These are phyloP conservation scores for Origma solitaria DNA, from an alignment of 2,113 vertebrate genomes.

Conservation along the genomic window DNA sequence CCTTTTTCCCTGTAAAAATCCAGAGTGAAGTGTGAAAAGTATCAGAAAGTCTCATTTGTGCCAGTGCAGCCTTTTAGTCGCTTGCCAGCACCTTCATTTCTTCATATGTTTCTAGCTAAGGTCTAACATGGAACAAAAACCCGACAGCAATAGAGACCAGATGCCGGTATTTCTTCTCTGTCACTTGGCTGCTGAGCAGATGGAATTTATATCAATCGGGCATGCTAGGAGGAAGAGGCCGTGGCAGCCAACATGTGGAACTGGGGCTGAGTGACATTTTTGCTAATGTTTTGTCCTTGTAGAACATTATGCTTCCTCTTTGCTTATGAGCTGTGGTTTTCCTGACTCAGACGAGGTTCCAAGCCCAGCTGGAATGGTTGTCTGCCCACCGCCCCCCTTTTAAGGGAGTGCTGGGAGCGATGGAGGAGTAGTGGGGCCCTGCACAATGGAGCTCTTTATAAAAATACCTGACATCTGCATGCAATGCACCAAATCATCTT, in stretches of 20 bases:
- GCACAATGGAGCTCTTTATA: slow-evolving; percentile 87
- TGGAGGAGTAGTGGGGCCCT: slow-evolving; percentile 68
- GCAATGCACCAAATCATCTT: slow-evolving; percentile 77
- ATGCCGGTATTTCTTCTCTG: slow-evolving; percentile 90
- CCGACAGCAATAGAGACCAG: slow-evolving; percentile 93
- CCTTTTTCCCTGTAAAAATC: slow-evolving; percentile 72
- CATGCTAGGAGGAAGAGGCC: slow-evolving; percentile 85
- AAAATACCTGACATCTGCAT: slow-evolving; percentile 88
- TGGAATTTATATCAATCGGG: slow-evolving; percentile 96
- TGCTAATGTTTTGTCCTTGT: slow-evolving; percentile 99
- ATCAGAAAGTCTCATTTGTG: slow-evolving; percentile 79
- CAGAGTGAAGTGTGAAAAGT: slow-evolving; percentile 82
- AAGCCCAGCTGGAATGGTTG: slow-evolving; percentile 97
- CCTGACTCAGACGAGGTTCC: slow-evolving; percentile 95
- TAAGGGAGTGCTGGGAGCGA: slow-evolving; percentile 72
- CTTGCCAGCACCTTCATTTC: slow-evolving; percentile 83
- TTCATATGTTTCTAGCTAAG: slow-evolving; percentile 89
- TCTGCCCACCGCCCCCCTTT: slow-evolving; percentile 67
- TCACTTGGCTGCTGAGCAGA: slow-evolving; percentile 95
- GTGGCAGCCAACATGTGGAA: slow-evolving; percentile 94
- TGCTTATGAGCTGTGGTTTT: slow-evolving; percentile 99
- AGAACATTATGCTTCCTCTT: slow-evolving; percentile 99
- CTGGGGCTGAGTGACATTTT: slow-evolving; percentile 97
- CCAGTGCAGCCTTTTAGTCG: slow-evolving; percentile 78
- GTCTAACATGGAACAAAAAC: slow-evolving; percentile 87